Conservation (phyloP, 2,888 invertebrate species). For the Blastobasis adustella region DNA sequence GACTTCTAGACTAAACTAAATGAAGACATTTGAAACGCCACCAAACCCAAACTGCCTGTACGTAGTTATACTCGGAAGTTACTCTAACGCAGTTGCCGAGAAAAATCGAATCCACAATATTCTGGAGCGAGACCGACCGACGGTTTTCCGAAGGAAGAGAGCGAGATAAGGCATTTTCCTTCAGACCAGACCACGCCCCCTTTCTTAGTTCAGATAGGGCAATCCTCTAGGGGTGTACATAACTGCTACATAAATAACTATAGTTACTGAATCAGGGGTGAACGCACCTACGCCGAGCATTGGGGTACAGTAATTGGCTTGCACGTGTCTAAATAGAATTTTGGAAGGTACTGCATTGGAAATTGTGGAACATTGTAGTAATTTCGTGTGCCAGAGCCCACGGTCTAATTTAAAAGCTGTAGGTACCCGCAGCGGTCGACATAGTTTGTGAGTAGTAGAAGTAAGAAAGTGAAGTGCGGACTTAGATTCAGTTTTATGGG, state of each 20-base stretch:
- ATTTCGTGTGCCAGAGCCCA: too few relatives aligned
- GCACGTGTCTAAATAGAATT: conserved; percentile 31
- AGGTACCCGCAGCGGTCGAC: too few relatives aligned
- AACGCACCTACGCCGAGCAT: conserved; percentile 18
- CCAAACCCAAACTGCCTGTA: background rate
- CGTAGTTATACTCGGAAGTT: too few relatives aligned
- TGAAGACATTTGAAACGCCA: too few relatives aligned
- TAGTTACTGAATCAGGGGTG: conserved; percentile 16
- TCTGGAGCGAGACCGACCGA: conserved; percentile 13
- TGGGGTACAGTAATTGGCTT: conserved; percentile 36
- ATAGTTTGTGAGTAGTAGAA: too few relatives aligned
- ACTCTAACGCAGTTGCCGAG: background rate
- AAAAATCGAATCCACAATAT: conserved; percentile 24
- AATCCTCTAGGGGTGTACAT: conserved; percentile 38
- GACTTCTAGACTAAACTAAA: too few relatives aligned
- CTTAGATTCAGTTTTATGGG: too few relatives aligned
- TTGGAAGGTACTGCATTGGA: conserved; percentile 26
- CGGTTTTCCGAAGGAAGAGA: conserved; percentile 20
- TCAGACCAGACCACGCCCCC: conserved; percentile 42
- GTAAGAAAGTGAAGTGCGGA: too few relatives aligned
- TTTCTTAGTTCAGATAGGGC: conserved; percentile 47
- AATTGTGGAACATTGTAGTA: conserved; percentile 5
- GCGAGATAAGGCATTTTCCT: conserved; percentile 41
- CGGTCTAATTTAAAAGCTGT: too few relatives aligned
- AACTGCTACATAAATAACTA: conserved; percentile 11